These are phyloP conservation scores for Eunapius fragilis DNA, from an alignment of 37 sponge, comb jelly and placozoan genomes.

Conservation along the genomic window DNA sequence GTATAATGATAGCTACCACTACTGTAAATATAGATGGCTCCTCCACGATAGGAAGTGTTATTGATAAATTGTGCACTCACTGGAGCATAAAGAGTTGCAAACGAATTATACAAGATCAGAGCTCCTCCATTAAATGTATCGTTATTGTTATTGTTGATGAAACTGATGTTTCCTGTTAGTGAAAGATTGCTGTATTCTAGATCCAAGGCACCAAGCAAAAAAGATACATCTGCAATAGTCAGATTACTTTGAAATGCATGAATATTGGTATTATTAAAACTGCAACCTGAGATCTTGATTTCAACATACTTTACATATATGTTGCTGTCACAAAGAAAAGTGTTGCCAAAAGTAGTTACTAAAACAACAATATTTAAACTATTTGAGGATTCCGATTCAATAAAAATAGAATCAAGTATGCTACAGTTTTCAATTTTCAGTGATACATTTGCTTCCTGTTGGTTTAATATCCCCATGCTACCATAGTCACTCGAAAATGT, in stretches of 20 bases:
- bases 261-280: background rate
- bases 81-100: background rate
- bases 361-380: no score
- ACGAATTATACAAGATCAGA: background rate
- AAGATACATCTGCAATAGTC: background rate
- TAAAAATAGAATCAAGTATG: no score
- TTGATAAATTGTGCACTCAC: background rate
- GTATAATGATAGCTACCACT: background rate
- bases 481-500: no score
- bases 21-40: background rate
- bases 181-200: background rate
- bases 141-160: background rate
- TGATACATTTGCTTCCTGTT: no score
- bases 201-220: background rate
- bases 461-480: no score
- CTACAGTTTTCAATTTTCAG: no score
- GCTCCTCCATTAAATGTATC: background rate
- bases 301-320: no score
- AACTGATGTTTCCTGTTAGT: background rate
- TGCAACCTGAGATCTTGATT: background rate
- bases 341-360: no score
- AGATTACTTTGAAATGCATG: background rate
- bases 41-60: background rate
- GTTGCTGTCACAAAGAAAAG: no score
- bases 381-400: no score